phyloP scores from a whole-genome alignment of 2,888 invertebrate genomes.

The Dyspetes luteomarginatus region DNA sequence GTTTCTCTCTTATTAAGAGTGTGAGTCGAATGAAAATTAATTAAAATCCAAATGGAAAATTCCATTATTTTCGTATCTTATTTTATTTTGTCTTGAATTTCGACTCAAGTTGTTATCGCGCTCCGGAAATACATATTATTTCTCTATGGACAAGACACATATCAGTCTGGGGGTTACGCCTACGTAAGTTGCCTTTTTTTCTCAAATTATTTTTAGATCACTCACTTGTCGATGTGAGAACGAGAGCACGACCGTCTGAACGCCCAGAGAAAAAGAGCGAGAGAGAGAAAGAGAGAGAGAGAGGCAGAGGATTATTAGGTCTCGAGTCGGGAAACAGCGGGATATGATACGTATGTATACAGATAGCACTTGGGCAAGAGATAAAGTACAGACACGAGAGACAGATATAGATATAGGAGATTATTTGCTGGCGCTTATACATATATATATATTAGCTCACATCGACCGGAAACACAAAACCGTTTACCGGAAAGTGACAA shows the following conservation, averaged over 20 bases:
- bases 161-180: constrained; percentile 56
- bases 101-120: constrained; percentile 17
- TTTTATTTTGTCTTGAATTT: neutral
- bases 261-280: constrained; percentile 11
- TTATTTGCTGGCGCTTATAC: constrained; percentile 1
- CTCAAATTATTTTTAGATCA: constrained; percentile 43
- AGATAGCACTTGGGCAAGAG: too few species aligned
- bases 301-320: constrained; percentile 22
- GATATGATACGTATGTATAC: constrained; percentile 3
- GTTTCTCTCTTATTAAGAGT: neutral
- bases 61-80: neutral
- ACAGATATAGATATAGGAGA: constrained; percentile 15
- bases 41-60: neutral
- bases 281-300: too few species aligned
- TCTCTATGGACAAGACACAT: constrained; percentile 52
- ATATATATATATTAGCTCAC: constrained; percentile 34
- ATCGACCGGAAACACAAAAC: constrained; percentile 52
- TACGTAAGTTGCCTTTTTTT: constrained; percentile 46
- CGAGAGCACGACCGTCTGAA: constrained; percentile 9
- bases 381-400: neutral
- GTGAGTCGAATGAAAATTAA: too few species aligned
- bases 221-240: constrained; percentile 15
- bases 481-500: constrained; percentile 54
- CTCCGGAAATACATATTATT: constrained; percentile 51
- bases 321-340: constrained; percentile 43